phyloP scores from a whole-genome alignment of 2,888 invertebrate species.

The Lamellibrachia columna region DNA sequence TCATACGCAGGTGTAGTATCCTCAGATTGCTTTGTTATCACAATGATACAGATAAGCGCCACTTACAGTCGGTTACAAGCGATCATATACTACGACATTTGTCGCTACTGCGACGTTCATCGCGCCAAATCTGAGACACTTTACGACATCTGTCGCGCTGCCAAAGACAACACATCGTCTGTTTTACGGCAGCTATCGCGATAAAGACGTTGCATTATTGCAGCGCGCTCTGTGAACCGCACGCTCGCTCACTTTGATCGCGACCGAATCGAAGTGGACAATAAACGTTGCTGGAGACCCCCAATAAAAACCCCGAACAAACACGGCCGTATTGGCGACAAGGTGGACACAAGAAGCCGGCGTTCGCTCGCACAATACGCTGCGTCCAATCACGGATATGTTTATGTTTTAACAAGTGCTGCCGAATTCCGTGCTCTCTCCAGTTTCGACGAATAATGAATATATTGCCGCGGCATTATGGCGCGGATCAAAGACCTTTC shows the following conservation, averaged over 20 bases:
- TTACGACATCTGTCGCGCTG: not conserved
- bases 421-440: not conserved
- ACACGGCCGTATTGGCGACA: not conserved
- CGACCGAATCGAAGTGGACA: slow-evolving; percentile 16
- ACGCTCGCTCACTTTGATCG: not conserved
- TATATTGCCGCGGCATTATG: slow-evolving; percentile 5
- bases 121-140: not conserved
- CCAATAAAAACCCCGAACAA: not conserved
- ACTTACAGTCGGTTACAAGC: not conserved
- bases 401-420: slow-evolving; percentile 16
- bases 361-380: not conserved
- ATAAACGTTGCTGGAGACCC: not conserved
- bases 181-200: slow-evolving; percentile 5
- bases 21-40: not conserved
- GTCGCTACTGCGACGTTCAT: slow-evolving; percentile 6
- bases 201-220: slow-evolving; percentile 14
- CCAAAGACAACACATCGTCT: slow-evolving; percentile 16
- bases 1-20: not conserved
- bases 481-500: slow-evolving; percentile 10
- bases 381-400: not conserved
- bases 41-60: slow-evolving; percentile 16
- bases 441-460: slow-evolving; percentile 10
- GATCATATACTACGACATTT: not conserved
- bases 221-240: not conserved
- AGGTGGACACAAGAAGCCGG: not conserved